Percentiles rank a stretch among this genome's conserved stretches.
phyloP scores from a whole-genome alignment of 2,797 vertebrate species.

The Champsocephalus gunnari region DNA sequence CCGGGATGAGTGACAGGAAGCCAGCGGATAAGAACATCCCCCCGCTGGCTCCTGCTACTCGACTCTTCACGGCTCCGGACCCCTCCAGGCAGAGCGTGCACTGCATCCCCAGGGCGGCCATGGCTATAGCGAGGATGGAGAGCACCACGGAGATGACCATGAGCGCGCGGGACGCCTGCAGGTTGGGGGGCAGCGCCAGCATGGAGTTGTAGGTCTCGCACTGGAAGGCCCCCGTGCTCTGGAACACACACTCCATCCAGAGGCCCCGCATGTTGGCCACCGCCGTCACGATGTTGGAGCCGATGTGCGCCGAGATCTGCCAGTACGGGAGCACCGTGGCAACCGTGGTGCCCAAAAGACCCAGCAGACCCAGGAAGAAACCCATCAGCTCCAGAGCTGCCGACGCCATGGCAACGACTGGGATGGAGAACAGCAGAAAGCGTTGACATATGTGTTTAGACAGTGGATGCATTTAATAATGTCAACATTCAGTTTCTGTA shows the following conservation, averaged over 20 bases:
- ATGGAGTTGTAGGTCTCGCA: slow-evolving; percentile 97
- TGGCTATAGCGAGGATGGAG: slow-evolving; percentile 85
- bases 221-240: slow-evolving; percentile 96
- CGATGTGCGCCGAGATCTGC: slow-evolving; percentile 91
- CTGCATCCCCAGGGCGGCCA: slow-evolving; percentile 90
- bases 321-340: slow-evolving; percentile 92
- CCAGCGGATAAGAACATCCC: slow-evolving; percentile 87
- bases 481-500: background rate
- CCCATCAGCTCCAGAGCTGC: slow-evolving; percentile 92
- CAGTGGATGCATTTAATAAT: too few species aligned
- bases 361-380: slow-evolving; percentile 89
- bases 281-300: slow-evolving; percentile 94
- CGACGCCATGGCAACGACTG: slow-evolving; percentile 85
- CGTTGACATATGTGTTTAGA: background rate
- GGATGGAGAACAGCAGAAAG: background rate
- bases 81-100: slow-evolving; percentile 92
- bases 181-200: slow-evolving; percentile 88
- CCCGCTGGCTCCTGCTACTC: slow-evolving; percentile 87
- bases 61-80: slow-evolving; percentile 83
- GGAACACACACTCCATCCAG: slow-evolving; percentile 96
- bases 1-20: slow-evolving; percentile 90
- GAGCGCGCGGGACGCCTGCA: slow-evolving; percentile 92
- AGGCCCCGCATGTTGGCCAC: slow-evolving; percentile 92
- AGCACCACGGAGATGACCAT: slow-evolving; percentile 93
- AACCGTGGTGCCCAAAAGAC: slow-evolving; percentile 88